Evolutionary conservation across 2,797 vertebrate species (phyloP), one percentile per base, ranked within the genome.

Genomic region (Myripristis murdjan): DNA sequence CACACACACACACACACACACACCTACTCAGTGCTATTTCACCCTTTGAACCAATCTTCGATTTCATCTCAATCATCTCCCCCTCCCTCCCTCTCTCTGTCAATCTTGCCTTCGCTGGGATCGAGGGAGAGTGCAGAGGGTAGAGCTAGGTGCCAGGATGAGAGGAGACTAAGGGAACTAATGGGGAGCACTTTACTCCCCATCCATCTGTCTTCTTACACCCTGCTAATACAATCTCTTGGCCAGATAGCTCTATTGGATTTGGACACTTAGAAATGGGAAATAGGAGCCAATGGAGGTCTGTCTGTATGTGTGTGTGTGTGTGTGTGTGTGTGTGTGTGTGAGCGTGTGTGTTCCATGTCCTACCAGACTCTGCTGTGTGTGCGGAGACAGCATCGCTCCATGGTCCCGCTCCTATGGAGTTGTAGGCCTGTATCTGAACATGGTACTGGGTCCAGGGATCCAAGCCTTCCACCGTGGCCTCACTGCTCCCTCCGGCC

Each of bases 351-450:
- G n/a, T n/a, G n/a, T n/a, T n/a, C n/a, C n/a, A n/a, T n/a, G 46
- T 62, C 55, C 10, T 83, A 98, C 97, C 96, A 1, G 97, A 97
- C 75, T 99, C 97, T 0, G 96, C 91, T 0, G 98, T 99, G 1
- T 92, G 94, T 0, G 95, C 95, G 1, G 92, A 77, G 2, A 97
- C 92, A 0, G 85, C 58, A 26, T 92, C 91, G 0, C 97, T 98
- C 97, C 97, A 99, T 0, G 97, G 97, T 64, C 98, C 97, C 0
- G 96, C 89, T 54, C 98, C 98, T 0, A 97, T 97, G 68, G 97
- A 96, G 28, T 99, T 99, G 90, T 96, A 97, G 37, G 96, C 96
- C 76, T 99, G 97, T 82, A 98, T 91, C 90, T 97, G 95, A 62
- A 97, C 89, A 53, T 96, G 95, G 2, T 98, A 98, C 60, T 96